A percentile compares a stretch with the other conserved stretches of the same genome.
phyloP scores from a whole-genome alignment of 2,888 invertebrate species.

The Beris morrisii region DNA sequence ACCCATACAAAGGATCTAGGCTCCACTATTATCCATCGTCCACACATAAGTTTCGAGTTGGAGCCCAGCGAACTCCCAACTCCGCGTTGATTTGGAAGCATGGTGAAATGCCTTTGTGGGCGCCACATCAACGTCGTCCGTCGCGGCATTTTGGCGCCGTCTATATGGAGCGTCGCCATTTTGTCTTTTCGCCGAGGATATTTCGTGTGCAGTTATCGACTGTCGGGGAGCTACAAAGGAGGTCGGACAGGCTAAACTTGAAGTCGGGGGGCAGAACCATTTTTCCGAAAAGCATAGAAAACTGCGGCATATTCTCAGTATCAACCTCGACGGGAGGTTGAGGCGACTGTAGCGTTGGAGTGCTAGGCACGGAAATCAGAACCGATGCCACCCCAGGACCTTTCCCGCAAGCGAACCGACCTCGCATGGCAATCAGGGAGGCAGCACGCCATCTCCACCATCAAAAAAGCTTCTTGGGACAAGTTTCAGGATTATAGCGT shows the following conservation, averaged over 20 bases:
- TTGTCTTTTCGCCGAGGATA: slow-evolving; percentile 37
- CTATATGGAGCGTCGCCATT: slow-evolving; percentile 38
- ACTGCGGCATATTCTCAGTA: slow-evolving; percentile 24
- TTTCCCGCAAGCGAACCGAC: neutral
- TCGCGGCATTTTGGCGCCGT: slow-evolving; percentile 39
- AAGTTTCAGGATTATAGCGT: slow-evolving; percentile 13
- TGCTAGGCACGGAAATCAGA: slow-evolving; percentile 15
- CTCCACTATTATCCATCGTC: neutral
- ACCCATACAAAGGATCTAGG: neutral
- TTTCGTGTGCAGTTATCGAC: slow-evolving; percentile 26
- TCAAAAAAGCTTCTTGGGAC: slow-evolving; percentile 21
- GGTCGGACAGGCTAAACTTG: too few species aligned
- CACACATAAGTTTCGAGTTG: slow-evolving; percentile 4
- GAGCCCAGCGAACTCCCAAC: slow-evolving; percentile 1
- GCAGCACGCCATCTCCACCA: slow-evolving; percentile 16
- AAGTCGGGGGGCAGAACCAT: neutral
- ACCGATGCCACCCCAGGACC: slow-evolving; percentile 10
- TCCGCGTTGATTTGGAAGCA: slow-evolving; percentile 4
- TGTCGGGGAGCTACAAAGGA: neutral
- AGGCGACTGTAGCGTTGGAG: neutral
- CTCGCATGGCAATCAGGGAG: slow-evolving; percentile 6
- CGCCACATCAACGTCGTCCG: slow-evolving; percentile 40
- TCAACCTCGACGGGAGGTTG: neutral
- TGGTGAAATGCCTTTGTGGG: slow-evolving; percentile 38
- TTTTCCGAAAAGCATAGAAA: slow-evolving; percentile 8